These are phyloP conservation scores for Eulemur macaco DNA, from an alignment of 2,113 vertebrate species.

Conservation along the genomic window DNA sequence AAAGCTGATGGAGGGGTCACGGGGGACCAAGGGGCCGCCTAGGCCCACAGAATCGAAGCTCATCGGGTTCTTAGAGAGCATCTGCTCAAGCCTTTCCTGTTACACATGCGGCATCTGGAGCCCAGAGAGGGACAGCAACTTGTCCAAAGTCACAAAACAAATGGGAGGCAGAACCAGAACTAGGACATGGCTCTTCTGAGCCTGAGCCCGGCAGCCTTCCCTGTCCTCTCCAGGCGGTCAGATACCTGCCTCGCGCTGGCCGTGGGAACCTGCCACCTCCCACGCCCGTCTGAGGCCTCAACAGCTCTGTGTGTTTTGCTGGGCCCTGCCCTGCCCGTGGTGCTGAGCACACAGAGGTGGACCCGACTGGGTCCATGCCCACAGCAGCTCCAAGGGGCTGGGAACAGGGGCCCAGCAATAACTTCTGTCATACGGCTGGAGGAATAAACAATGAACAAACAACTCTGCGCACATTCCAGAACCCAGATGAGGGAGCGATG, in stretches of 20 bases:
- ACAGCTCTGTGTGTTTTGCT: neutral
- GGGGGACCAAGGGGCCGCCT: fast-evolving
- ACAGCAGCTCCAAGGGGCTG: neutral
- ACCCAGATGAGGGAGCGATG: fast-evolving
- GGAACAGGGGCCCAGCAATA: neutral
- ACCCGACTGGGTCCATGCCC: too few relatives aligned
- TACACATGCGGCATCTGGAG: neutral
- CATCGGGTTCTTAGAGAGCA: neutral
- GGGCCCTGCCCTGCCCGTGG: neutral
- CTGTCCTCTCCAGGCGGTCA: neutral
- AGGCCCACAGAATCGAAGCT: neutral
- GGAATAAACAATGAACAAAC: neutral
- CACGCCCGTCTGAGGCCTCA: neutral
- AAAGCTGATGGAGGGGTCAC: neutral
- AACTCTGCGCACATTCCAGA: neutral
- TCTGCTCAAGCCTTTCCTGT: neutral
- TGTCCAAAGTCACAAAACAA: neutral
- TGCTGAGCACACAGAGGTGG: neutral
- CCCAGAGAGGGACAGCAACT: neutral
- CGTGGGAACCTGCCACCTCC: fast-evolving
- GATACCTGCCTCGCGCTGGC: neutral
- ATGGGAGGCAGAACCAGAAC: neutral
- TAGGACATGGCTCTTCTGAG: neutral
- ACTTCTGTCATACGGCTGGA: neutral
- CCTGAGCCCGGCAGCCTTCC: neutral